Conservation (phyloP, 2,888 invertebrate genomes). For the Conchocele bisecta region DNA sequence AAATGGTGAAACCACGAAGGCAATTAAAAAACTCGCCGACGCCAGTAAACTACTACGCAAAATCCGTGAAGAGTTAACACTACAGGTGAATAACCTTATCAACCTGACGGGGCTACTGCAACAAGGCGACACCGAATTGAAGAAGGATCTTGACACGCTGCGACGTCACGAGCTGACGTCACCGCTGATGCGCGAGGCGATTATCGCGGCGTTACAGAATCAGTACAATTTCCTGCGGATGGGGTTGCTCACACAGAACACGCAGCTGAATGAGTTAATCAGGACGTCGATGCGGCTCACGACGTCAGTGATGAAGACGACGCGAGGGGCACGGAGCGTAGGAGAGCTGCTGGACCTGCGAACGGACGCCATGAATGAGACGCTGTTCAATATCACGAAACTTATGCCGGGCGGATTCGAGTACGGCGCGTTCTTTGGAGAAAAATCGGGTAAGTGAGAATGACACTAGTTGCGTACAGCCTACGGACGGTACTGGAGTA, state of each 20-base stretch:
- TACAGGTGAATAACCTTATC: conserved; percentile 59
- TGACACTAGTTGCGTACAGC: too few species aligned
- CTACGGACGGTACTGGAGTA: too few species aligned
- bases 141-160: conserved; percentile 64
- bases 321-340: conserved; percentile 58
- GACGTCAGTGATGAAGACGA: conserved; percentile 61
- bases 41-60: conserved; percentile 63
- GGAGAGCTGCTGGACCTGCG: conserved; percentile 54
- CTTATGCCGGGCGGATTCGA: conserved; percentile 59
- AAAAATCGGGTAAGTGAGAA: conserved; percentile 52
- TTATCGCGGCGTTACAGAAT: conserved; percentile 72
- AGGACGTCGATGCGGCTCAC: conserved; percentile 61
- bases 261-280: conserved; percentile 68
- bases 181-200: conserved; percentile 63
- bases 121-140: conserved; percentile 63
- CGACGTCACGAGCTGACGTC: conserved; percentile 59
- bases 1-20: conserved; percentile 50
- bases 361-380: conserved; percentile 52
- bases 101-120: conserved; percentile 65
- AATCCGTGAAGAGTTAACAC: conserved; percentile 58
- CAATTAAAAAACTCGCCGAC: conserved; percentile 62
- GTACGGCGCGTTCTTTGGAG: conserved; percentile 54
- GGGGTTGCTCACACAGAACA: conserved; percentile 70
- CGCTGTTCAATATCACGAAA: conserved; percentile 51
- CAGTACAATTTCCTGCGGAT: conserved; percentile 75